Evolutionary conservation across 2,113 vertebrate species (phyloP), one percentile per base, ranked within the genome.

Genomic region (Myotis yumanensis): DNA sequence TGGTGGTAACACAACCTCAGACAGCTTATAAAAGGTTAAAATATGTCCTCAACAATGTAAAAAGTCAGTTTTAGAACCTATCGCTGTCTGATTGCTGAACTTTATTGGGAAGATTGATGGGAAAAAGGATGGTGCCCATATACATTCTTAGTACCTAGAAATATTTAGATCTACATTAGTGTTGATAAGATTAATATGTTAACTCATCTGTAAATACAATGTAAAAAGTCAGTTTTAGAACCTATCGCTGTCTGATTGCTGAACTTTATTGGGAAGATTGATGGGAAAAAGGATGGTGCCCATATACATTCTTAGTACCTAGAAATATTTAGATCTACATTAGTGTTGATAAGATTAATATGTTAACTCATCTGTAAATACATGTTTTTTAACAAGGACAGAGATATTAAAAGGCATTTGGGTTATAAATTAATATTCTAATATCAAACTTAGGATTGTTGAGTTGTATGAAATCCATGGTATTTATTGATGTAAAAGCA

Each of bases 21-120:
- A 81, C 17, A 86, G 18, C 57, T 83, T 91, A 35, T 62, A 11
- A 75, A 80, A 76, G 11, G 89, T 23, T 66, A 90, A 48, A 8
- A 14, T 20, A n/a, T 51, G 28, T 4, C 28, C 7, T 51, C 3
- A 20, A 8, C 3, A 7, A 18, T 18, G 0, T 59, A n/a, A 85
- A 89, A 48, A 46, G 14, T 25, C 4, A 75, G 28, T 48, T 62
- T 66, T 20, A 66, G 25, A 85, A 14, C 8, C 57, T 51, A 66
- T 7, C 37, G 15, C 3, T 79, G 23, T 37, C 37, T 25, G 14
- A 54, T 20, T 57, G 37, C 15, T 52, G n/a, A 48, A 4, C 2
- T 48, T 11, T 6, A 20, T 30, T 69, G 22, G 22, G 17, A 89
- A 77, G 14, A 17, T 2, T 6, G 20, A 48, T 77, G 28, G n/a